Conservation (phyloP, 2,797 vertebrate species). For the Simalia tracyae region DNA sequence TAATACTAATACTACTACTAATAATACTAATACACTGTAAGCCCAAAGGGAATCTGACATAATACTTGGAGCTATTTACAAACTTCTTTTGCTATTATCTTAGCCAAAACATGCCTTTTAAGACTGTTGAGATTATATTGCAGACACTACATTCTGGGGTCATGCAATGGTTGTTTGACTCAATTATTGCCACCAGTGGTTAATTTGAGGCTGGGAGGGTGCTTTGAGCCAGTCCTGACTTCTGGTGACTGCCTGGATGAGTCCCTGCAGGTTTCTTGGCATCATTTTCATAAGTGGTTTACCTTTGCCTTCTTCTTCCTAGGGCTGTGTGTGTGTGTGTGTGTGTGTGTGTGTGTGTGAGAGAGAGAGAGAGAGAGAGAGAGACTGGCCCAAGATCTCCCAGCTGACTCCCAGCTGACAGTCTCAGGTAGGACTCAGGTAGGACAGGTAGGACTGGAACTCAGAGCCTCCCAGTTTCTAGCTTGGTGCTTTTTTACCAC, state of each 20-base stretch:
- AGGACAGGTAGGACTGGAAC: background rate
- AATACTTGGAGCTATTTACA: too few relatives aligned
- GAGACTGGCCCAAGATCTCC: background rate
- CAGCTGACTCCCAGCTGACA: background rate
- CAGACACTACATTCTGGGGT: background rate
- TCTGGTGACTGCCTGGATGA: background rate
- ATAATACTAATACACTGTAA: too few relatives aligned
- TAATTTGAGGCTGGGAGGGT: background rate
- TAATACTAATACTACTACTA: background rate
- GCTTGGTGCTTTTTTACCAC: background rate
- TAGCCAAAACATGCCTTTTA: background rate
- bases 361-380: too few relatives aligned
- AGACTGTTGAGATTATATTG: background rate
- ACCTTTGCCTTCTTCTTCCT: background rate
- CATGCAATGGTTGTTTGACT: background rate
- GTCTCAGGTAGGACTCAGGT: background rate
- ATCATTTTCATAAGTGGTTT: background rate
- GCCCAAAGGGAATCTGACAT: too few relatives aligned
- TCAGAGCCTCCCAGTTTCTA: background rate
- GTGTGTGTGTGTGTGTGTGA: too few relatives aligned
- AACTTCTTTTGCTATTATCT: background rate
- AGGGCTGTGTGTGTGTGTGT: background rate
- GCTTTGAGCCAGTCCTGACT: background rate
- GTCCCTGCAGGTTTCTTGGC: background rate
- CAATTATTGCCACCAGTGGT: background rate